Base-by-base conservation (phyloP, 2,888 invertebrate genomes). In the Coecobrya sp. region DNA sequence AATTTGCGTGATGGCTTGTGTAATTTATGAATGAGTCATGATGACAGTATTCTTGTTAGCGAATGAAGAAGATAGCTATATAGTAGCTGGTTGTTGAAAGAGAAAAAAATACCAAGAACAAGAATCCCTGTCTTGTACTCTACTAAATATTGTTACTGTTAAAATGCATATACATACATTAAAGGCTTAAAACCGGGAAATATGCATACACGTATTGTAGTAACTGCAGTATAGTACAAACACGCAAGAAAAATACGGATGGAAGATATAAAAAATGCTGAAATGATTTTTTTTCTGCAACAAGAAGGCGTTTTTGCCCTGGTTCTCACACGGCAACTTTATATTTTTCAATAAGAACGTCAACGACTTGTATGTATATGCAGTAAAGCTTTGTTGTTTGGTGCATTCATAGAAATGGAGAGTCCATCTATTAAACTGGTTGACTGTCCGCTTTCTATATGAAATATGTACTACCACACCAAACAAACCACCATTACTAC, bases 1-100 rank as follows among this genome's bases (percentile, higher is more conserved):
- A 82, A 62, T 82, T 82, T 82, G 82, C 79, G 79, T 79, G 73
- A 76, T 76, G 73, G 73, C 45, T 76, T 81, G 59, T 82, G 82
- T 82, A 62, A 82, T 62, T 82, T 62, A 82, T 82, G 82, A 62
- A 82, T 82, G 82, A 62, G 36, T 59, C 59, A 82, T 82, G 82
- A 62, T 42, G 62, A 42, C 62, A 82, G 62, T 42, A 55, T 42
- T 62, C 81, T 81, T 55, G 81, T 81, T 81, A 55, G 55, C 55
- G 55, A 52, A 79, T 52, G 68, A 25, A 79, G 30, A 49, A 52
- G 27, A 22, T 52, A 22, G 16, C 0, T 76, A 22, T n/a, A n/a
- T n/a, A n/a, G n/a, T n/a, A n/a, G n/a, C n/a, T n/a, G n/a, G 45
- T 13, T 76, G 45, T 8, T 52, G 30, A 81, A 30, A 30, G n/a